Conservation (phyloP, 2,113 vertebrate species). For the Onychorhynchus coronatus region DNA sequence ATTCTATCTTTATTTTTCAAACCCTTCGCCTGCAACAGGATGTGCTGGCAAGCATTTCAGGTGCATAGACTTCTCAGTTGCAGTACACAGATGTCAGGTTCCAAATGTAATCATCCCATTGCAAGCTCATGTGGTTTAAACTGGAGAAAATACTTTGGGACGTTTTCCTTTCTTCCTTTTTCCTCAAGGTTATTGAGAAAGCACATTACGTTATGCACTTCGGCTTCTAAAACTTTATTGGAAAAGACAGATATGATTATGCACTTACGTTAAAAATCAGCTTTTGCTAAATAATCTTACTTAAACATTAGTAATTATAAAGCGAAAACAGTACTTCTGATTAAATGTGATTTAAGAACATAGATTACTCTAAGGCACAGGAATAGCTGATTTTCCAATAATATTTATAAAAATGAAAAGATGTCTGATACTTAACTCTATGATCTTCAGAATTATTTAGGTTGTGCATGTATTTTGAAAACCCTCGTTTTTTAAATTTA, state of each 20-base stretch:
- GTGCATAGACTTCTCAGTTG: neutral
- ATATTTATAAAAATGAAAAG: neutral
- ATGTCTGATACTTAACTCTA: neutral
- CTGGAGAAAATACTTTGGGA: neutral
- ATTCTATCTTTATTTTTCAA: neutral
- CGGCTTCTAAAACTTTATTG: neutral
- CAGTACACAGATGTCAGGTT: neutral
- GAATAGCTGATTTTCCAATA: neutral
- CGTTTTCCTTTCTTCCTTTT: neutral
- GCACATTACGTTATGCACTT: neutral
- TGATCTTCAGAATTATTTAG: neutral
- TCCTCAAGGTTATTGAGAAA: neutral
- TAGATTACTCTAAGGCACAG: neutral
- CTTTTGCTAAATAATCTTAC: neutral
- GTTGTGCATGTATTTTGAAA: neutral
- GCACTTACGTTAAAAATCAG: neutral
- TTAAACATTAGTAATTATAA: neutral
- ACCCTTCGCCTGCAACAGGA: neutral
- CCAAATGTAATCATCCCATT: neutral
- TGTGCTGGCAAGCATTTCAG: neutral
- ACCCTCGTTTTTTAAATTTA: neutral
- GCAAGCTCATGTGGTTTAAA: neutral
- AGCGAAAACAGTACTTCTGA: neutral
- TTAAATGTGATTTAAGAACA: neutral
- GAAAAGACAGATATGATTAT: neutral